A percentile compares a stretch with the other conserved stretches of the same genome.
These are phyloP conservation scores for Pangasius larnaudii DNA, from an alignment of 2,797 vertebrate genomes.

Conservation along the genomic window DNA sequence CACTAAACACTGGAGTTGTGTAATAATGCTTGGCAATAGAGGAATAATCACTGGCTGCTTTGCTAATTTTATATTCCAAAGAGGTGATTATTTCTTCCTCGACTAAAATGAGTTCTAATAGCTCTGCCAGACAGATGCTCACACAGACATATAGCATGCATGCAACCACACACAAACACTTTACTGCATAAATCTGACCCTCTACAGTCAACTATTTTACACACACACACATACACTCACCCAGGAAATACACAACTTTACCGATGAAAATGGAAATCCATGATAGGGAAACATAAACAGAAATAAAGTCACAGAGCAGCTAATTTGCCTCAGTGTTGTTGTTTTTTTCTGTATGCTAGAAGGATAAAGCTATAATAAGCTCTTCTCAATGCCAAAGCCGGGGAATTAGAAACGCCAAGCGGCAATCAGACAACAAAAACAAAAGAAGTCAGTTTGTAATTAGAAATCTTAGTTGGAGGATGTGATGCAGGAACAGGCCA, in stretches of 20 bases:
- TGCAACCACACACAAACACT: conserved; percentile 18
- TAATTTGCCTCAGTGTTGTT: conserved; percentile 23
- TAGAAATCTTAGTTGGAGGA: conserved; percentile 43
- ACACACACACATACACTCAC: background rate
- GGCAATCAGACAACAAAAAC: conserved; percentile 35
- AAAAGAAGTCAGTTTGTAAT: conserved; percentile 47
- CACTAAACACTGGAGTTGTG: conserved; percentile 65
- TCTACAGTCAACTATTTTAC: background rate
- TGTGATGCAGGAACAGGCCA: conserved; percentile 33
- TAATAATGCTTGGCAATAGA: conserved; percentile 69
- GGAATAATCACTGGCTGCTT: conserved; percentile 65
- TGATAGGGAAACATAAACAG: conserved; percentile 8
- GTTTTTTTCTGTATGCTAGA: background rate
- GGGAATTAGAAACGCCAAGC: conserved; percentile 29
- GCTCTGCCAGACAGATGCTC: conserved; percentile 38
- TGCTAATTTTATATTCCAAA: conserved; percentile 61
- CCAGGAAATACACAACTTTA: conserved; percentile 3
- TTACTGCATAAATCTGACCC: background rate
- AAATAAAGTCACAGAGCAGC: conserved; percentile 22
- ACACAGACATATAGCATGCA: conserved; percentile 27
- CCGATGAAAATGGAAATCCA: conserved; percentile 7
- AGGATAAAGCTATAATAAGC: conserved; percentile 29
- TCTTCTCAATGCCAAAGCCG: conserved; percentile 21
- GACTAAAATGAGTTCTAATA: conserved; percentile 57
- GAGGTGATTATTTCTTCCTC: conserved; percentile 70